phyloP scores from a whole-genome alignment of 2,113 vertebrate species.

The Heterochromis multidens region DNA sequence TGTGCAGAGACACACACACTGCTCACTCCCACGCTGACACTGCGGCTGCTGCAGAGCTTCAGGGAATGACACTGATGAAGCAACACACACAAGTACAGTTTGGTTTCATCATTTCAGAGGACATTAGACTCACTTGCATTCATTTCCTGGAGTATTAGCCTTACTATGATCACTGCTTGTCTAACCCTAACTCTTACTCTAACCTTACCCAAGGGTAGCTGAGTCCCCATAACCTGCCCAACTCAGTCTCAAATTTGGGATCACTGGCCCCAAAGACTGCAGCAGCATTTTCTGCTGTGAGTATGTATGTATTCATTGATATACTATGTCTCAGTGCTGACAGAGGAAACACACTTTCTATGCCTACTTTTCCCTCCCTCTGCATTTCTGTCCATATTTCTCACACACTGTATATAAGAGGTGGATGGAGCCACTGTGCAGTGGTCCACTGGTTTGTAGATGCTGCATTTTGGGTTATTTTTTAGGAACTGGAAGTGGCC shows the following conservation, averaged over 20 bases:
- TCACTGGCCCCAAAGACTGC: not conserved
- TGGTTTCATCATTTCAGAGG: not conserved
- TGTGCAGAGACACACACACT: not conserved
- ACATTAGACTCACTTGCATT: not conserved
- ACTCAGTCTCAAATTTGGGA: not conserved
- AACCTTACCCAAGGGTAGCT: rapidly evolving
- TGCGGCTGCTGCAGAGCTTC: not conserved
- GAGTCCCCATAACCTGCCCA: not conserved
- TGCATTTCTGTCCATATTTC: not conserved
- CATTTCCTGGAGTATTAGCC: not conserved
- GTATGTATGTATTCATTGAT: not conserved
- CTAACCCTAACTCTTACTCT: not conserved
- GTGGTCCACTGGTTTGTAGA: not conserved
- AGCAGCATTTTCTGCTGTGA: not conserved
- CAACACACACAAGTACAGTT: not conserved
- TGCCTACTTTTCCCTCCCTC: not conserved
- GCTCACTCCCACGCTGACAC: not conserved
- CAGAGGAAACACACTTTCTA: not conserved
- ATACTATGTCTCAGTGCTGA: rapidly evolving
- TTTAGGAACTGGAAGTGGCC: not conserved
- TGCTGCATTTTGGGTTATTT: not conserved
- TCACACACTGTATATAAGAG: not conserved
- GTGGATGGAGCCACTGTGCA: not conserved
- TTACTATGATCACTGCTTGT: not conserved
- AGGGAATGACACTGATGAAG: not conserved